These are phyloP conservation scores for Amphiduros pacificus DNA, from an alignment of 2,888 invertebrate genomes.

Conservation along the genomic window DNA sequence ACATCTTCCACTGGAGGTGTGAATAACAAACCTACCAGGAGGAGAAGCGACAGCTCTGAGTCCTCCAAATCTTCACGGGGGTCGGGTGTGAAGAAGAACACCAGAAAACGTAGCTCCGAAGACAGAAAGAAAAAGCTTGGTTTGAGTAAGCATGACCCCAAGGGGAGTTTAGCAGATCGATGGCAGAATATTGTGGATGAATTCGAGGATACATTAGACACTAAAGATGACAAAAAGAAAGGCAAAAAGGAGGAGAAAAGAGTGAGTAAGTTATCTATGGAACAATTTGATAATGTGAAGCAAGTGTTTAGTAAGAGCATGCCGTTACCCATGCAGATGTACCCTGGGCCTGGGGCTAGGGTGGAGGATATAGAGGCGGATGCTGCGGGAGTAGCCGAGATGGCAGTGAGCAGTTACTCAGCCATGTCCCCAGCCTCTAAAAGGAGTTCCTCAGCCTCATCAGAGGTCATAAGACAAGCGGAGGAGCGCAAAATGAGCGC, in stretches of 20 bases:
- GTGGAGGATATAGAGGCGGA: conserved; percentile 13
- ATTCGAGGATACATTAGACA: background rate
- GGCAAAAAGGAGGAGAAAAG: conserved; percentile 1
- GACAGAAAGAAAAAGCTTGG: background rate
- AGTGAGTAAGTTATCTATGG: conserved; percentile 14
- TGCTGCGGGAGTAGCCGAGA: background rate
- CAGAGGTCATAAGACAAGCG: too few relatives aligned
- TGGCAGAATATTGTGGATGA: conserved; percentile 17
- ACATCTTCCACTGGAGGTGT: too few relatives aligned
- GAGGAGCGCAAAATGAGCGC: too few relatives aligned
- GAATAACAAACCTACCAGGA: too few relatives aligned
- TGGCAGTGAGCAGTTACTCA: background rate
- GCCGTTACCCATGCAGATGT: conserved; percentile 14
- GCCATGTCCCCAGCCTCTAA: background rate
- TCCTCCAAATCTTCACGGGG: too few relatives aligned
- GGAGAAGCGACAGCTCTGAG: too few relatives aligned
- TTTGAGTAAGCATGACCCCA: background rate
- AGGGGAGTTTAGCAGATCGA: background rate
- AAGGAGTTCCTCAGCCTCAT: background rate
- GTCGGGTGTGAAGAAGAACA: too few relatives aligned
- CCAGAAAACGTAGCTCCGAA: background rate
- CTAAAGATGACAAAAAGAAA: background rate
- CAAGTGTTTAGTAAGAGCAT: conserved; percentile 21
- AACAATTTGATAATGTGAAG: conserved; percentile 20
- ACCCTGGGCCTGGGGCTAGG: conserved; percentile 10